A percentile compares a stretch with the other conserved stretches of the same genome.
Conservation (phyloP, 2,113 vertebrate genomes). For the Phalacrocorax pelagicus region DNA sequence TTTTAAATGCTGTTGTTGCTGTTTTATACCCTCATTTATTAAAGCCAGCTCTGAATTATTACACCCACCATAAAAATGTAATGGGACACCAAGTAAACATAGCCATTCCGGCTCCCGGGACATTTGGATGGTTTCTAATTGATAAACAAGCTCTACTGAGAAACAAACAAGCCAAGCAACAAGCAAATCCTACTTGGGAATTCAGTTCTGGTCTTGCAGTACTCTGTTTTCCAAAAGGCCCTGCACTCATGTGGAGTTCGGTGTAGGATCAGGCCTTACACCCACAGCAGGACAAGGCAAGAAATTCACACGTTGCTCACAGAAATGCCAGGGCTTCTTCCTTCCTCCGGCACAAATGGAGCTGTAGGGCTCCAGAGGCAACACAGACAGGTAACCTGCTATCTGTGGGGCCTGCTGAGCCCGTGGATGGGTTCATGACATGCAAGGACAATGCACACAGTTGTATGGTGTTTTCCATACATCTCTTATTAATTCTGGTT, state of each 20-base stretch:
- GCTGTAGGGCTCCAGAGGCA: neutral
- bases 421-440: accelerated
- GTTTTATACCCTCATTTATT: neutral
- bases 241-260: accelerated
- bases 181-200: neutral
- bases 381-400: neutral
- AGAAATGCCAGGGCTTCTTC: neutral
- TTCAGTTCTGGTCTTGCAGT: neutral
- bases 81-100: neutral
- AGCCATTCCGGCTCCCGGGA: neutral
- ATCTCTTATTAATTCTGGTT: neutral
- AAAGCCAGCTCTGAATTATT: neutral
- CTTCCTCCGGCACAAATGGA: neutral
- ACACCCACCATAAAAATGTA: neutral
- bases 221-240: neutral
- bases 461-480: accelerated
- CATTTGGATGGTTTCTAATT: neutral
- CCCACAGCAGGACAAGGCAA: neutral
- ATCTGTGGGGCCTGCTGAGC: neutral
- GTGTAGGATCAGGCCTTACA: neutral
- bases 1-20: neutral
- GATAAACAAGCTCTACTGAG: neutral
- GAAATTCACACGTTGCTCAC: accelerated
- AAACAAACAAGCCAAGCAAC: neutral
- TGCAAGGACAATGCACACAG: accelerated